Percentiles rank a stretch among this genome's conserved stretches.
phyloP scores from a whole-genome alignment of 2,113 vertebrate genomes.

The Nothoprocta perdicaria region DNA sequence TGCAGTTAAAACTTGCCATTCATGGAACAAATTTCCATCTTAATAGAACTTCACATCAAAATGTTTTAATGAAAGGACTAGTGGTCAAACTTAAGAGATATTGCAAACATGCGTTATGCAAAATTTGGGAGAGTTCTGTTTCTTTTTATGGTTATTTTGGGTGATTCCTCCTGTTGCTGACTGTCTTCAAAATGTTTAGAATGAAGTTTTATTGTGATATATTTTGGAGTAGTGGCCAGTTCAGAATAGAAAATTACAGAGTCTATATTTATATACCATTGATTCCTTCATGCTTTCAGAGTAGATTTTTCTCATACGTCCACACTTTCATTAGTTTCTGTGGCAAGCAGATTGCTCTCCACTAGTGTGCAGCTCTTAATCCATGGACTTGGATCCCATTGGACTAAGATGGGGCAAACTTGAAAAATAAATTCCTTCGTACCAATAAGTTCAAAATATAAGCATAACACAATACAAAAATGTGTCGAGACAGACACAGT shows the following conservation, averaged over 20 bases:
- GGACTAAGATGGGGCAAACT: background rate
- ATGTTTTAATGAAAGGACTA: background rate
- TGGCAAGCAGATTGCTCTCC: background rate
- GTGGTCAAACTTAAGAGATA: background rate
- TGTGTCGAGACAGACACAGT: background rate
- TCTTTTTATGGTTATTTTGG: background rate
- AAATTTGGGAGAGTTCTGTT: background rate
- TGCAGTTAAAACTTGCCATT: background rate
- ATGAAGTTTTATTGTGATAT: background rate
- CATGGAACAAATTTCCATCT: background rate
- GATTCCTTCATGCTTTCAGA: background rate
- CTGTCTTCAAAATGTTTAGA: background rate
- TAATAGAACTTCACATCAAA: background rate
- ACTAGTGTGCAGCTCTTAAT: background rate
- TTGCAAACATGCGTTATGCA: background rate
- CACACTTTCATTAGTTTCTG: background rate
- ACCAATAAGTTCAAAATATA: background rate
- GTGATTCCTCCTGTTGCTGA: background rate
- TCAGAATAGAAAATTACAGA: background rate
- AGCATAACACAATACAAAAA: background rate
- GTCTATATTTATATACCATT: background rate
- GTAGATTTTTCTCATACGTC: background rate
- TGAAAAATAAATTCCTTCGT: background rate
- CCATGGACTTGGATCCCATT: background rate
- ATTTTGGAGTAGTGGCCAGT: background rate